Conservation (phyloP, 1,140 invertebrate species). For the Drosophila carrolli region DNA sequence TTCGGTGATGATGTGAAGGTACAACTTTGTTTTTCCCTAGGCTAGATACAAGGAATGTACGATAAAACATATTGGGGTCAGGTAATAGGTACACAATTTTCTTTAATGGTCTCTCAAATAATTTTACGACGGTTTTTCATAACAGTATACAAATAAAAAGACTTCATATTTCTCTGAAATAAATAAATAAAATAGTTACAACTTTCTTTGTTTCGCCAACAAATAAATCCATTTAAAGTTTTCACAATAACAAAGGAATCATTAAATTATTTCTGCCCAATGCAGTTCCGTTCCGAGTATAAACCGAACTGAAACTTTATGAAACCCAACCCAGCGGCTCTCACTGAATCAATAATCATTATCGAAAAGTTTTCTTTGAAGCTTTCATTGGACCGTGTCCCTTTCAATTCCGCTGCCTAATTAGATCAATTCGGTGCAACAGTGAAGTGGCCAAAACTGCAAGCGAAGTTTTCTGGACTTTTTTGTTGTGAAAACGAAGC, state of each 20-base stretch:
- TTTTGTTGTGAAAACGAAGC: constrained; percentile 15
- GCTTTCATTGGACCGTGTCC: constrained; percentile 28
- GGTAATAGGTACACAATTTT: not conserved
- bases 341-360: constrained; percentile 64
- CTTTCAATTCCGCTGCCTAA: constrained; percentile 28
- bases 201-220: not conserved
- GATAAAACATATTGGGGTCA: too few relatives aligned
- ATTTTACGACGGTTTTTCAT: too few relatives aligned
- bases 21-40: not conserved
- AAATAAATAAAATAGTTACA: too few relatives aligned
- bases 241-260: constrained; percentile 4
- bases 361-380: constrained; percentile 58
- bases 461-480: constrained; percentile 1
- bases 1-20: not conserved
- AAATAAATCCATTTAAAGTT: not conserved
- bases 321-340: constrained; percentile 8
- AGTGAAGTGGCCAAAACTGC: constrained; percentile 22
- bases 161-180: too few relatives aligned
- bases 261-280: not conserved
- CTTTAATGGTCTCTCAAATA: too few relatives aligned
- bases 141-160: too few relatives aligned
- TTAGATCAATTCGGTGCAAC: constrained; percentile 56
- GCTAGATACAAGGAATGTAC: not conserved
- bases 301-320: constrained; percentile 40
- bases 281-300: not conserved